Conservation (phyloP, 2,113 vertebrate genomes). For the Parotia lawesii region DNA sequence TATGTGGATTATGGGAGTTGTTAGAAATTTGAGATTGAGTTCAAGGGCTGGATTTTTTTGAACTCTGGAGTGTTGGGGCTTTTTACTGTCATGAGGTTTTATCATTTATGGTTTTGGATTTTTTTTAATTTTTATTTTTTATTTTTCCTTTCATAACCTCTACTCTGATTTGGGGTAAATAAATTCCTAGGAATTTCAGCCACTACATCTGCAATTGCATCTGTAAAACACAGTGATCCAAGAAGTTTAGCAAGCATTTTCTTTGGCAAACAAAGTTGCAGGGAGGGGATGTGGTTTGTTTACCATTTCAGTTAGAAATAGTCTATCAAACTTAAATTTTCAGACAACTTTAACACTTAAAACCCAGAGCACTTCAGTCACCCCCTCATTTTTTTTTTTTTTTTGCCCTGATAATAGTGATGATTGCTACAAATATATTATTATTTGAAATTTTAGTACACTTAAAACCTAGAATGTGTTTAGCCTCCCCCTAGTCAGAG, state of each 20-base stretch:
- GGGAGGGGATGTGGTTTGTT: neutral
- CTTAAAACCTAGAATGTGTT: neutral
- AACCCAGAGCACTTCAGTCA: neutral
- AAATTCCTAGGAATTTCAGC: neutral
- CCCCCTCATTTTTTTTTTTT: rapidly evolving
- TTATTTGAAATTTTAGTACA: neutral
- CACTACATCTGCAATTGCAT: neutral
- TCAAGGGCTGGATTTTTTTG: neutral
- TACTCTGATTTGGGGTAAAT: neutral
- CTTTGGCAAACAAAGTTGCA: neutral
- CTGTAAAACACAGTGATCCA: neutral
- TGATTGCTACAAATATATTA: neutral
- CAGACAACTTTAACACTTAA: neutral
- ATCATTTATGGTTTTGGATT: too few relatives aligned
- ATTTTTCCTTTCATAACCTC: neutral
- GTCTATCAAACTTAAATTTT: neutral
- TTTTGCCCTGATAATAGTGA: neutral
- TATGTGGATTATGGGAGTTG: neutral
- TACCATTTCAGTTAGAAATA: neutral
- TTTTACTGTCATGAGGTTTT: neutral
- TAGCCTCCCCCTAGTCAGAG: neutral
- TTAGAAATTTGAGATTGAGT: neutral
- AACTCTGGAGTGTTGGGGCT: neutral
- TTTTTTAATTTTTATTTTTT: neutral
- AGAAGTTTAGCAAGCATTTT: conserved; percentile 10